Percentiles rank a stretch among this genome's conserved stretches.
These are phyloP conservation scores for Chloroceryle inda DNA, from an alignment of 2,797 vertebrate species.

Conservation along the genomic window DNA sequence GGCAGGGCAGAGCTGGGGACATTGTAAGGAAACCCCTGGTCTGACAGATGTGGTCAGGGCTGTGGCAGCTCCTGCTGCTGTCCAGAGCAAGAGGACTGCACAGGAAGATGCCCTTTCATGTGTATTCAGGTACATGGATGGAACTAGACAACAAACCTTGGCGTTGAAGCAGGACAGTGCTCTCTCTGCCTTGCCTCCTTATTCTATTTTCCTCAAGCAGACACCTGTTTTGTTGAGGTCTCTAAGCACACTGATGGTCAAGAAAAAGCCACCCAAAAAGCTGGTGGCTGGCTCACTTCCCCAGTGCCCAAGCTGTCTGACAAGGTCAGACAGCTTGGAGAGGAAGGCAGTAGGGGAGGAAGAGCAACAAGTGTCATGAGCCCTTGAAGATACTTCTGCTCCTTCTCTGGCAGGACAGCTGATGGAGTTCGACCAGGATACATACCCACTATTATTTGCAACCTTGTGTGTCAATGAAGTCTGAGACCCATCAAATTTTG, in stretches of 20 bases:
- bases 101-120: neutral
- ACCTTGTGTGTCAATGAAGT: neutral
- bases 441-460: neutral
- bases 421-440: neutral
- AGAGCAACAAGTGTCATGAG: neutral
- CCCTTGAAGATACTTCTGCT: neutral
- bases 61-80: neutral
- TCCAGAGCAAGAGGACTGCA: neutral
- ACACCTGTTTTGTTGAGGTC: neutral
- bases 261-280: neutral
- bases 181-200: neutral
- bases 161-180: neutral
- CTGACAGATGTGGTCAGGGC: accelerated
- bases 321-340: neutral
- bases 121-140: neutral
- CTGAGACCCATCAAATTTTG: neutral
- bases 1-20: neutral
- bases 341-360: neutral
- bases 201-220: neutral
- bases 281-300: neutral
- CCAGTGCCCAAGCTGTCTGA: neutral
- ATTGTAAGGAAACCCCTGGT: neutral
- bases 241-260: neutral
- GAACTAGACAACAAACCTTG: neutral
- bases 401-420: neutral